These are phyloP conservation scores for Pycnonotus jocosus DNA, from an alignment of 2,113 vertebrate genomes.

Conservation along the genomic window DNA sequence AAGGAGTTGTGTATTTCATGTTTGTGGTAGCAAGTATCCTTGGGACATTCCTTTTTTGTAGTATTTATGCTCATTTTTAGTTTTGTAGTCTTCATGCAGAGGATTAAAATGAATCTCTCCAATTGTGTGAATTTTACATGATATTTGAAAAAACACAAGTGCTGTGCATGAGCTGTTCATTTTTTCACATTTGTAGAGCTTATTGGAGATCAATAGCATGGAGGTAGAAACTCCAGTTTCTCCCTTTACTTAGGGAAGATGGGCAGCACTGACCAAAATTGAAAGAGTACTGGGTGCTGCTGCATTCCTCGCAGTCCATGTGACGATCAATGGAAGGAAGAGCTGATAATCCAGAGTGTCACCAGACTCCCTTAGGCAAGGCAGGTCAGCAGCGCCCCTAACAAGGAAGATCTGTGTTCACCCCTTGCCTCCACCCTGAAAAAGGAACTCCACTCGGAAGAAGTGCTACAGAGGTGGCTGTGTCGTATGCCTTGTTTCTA, in stretches of 20 bases:
- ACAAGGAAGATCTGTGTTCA: not conserved
- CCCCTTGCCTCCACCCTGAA: not conserved
- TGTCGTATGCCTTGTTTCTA: not conserved
- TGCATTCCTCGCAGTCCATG: not conserved
- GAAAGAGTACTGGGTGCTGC: not conserved
- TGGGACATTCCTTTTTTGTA: not conserved
- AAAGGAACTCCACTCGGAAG: not conserved
- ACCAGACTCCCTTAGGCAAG: not conserved
- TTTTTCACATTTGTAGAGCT: not conserved
- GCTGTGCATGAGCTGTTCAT: accelerated
- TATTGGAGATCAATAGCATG: not conserved
- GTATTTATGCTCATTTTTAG: not conserved
- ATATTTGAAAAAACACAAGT: not conserved
- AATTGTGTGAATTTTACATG: not conserved
- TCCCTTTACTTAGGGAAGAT: not conserved
- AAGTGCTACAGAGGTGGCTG: not conserved
- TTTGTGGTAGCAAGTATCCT: not conserved
- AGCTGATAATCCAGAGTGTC: not conserved
- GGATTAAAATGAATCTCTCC: not conserved
- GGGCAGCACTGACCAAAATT: not conserved
- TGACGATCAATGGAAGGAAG: not conserved
- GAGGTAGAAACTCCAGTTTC: too few species aligned
- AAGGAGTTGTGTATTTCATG: not conserved
- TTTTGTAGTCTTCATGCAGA: not conserved
- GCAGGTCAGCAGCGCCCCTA: not conserved